Conservation (phyloP, 2,888 invertebrate genomes). For the Esperia sulphurella region DNA sequence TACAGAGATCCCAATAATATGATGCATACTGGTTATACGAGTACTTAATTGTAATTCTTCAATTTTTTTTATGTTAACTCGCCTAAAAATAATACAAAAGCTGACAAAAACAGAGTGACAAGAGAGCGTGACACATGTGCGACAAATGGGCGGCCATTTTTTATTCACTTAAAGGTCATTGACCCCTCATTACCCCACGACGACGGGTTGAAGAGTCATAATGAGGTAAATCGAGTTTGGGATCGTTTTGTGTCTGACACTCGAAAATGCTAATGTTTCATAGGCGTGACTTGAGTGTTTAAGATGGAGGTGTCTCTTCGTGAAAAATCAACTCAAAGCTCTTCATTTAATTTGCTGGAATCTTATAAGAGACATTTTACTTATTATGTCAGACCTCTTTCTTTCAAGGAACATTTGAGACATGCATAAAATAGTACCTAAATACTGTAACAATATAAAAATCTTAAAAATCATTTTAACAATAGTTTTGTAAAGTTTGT, state of each 20-base stretch:
- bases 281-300: constrained; percentile 22
- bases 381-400: too few species aligned
- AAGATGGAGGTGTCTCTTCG: constrained; percentile 9
- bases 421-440: too few species aligned
- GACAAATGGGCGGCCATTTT: constrained; percentile 52
- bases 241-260: constrained; percentile 22
- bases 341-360: too few species aligned
- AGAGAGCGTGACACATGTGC: constrained; percentile 46
- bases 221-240: constrained; percentile 40
- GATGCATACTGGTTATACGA: too few species aligned
- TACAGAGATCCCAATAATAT: too few species aligned
- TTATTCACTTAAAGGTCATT: constrained; percentile 40
- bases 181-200: constrained; percentile 25
- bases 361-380: too few species aligned
- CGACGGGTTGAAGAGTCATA: constrained; percentile 25
- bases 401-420: too few species aligned
- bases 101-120: constrained; percentile 5
- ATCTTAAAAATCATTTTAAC: too few species aligned
- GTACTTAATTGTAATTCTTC: too few species aligned
- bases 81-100: neutral
- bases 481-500: too few species aligned
- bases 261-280: constrained; percentile 25
- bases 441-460: too few species aligned
- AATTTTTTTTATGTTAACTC: neutral
- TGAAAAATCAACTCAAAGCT: too few species aligned